Evolutionary conservation across 2,113 vertebrate genomes (phyloP).

Genomic region (Cephalopholis sonnerati): DNA sequence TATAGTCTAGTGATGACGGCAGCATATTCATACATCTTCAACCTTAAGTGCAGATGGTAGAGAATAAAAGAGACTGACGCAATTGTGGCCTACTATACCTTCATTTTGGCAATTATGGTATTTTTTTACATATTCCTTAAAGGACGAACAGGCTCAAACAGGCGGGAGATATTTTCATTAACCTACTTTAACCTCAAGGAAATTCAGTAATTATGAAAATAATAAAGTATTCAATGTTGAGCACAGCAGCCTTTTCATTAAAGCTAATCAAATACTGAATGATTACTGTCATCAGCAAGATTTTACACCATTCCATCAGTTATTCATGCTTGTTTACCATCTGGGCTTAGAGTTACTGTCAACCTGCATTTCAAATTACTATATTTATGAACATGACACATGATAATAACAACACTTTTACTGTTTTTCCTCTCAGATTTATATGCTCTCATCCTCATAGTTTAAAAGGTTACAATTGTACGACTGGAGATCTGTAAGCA

Average conservation of each 20-base stretch:
- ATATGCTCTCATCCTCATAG: not conserved
- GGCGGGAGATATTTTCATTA: not conserved
- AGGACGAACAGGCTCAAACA: not conserved
- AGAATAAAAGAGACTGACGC: constrained; percentile 34
- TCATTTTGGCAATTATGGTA: not conserved
- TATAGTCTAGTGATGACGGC: constrained; percentile 63
- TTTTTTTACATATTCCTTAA: not conserved
- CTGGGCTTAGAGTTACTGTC: not conserved
- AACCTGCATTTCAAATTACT: not conserved
- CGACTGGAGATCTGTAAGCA: not conserved
- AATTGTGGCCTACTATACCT: not conserved
- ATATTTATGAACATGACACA: not conserved
- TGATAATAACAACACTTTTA: not conserved
- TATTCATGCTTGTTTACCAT: not conserved
- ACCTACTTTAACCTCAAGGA: not conserved
- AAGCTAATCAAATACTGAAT: not conserved
- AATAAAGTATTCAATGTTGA: not conserved
- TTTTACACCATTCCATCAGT: not conserved
- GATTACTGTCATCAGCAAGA: not conserved
- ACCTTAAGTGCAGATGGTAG: constrained; percentile 41
- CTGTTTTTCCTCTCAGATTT: too few relatives aligned
- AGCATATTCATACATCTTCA: constrained; percentile 61
- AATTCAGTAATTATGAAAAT: not conserved
- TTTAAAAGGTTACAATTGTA: not conserved
- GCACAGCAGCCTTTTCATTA: not conserved